Conservation (phyloP, 2,888 invertebrate species). For the Adineta ricciae region DNA sequence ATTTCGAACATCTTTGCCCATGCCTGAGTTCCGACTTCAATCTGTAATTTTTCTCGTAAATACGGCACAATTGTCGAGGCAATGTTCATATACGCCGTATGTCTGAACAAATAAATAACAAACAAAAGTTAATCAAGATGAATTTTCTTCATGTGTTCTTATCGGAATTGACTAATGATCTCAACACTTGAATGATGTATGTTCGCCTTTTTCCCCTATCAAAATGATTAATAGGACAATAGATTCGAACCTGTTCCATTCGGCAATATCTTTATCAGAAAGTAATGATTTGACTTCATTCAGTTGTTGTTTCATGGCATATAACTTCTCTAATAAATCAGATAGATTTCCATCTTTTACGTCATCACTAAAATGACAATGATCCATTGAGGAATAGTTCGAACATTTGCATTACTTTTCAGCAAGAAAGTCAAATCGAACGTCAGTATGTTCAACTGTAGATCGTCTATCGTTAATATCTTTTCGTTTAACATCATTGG, state of each 20-base stretch:
- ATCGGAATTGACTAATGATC: background rate
- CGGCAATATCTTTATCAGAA: background rate
- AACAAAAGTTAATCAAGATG: background rate
- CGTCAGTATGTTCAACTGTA: background rate
- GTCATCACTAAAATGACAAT: background rate
- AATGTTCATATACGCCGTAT: background rate
- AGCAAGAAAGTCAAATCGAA: background rate
- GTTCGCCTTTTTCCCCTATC: background rate
- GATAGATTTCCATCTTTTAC: background rate
- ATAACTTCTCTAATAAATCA: background rate
- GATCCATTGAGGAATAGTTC: background rate
- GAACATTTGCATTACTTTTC: background rate
- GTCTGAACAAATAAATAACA: background rate
- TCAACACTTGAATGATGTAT: background rate
- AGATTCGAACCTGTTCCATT: background rate
- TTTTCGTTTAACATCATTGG: background rate
- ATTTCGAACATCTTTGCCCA: slow-evolving; percentile 17
- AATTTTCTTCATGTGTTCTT: background rate
- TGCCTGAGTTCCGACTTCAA: slow-evolving; percentile 18
- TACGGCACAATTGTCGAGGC: slow-evolving; percentile 6
- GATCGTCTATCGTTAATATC: background rate
- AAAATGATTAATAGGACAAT: background rate
- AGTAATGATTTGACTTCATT: background rate
- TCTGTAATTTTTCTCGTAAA: slow-evolving; percentile 7
- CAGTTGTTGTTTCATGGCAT: background rate